Conservation (phyloP, 2,113 vertebrate species). For the Xyrauchen texanus region DNA sequence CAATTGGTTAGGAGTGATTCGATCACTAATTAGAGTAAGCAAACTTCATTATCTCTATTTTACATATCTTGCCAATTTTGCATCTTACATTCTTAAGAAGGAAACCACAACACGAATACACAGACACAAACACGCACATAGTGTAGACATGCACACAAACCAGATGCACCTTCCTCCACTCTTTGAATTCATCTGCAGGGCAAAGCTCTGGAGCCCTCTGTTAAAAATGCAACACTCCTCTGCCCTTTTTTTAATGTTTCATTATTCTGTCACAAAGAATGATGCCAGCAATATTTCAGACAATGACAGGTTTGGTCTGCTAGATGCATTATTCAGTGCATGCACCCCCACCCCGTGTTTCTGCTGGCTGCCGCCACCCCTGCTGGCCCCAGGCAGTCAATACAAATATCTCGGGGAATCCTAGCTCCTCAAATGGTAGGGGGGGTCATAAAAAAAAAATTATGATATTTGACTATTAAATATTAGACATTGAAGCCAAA, state of each 20-base stretch:
- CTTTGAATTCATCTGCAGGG: conserved; percentile 22
- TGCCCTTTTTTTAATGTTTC: conserved; percentile 69
- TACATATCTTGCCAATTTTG: not conserved
- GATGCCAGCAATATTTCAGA: conserved; percentile 78
- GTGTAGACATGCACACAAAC: too few species aligned
- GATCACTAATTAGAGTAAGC: too few species aligned
- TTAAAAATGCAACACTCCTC: conserved; percentile 60
- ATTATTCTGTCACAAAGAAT: conserved; percentile 80
- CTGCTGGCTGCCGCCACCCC: conserved; percentile 2
- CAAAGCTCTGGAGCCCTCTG: conserved; percentile 19
- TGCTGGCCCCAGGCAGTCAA: conserved; percentile 65
- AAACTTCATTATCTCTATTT: not conserved
- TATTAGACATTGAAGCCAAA: conserved; percentile 44
- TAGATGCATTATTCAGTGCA: conserved; percentile 78
- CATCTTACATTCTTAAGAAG: not conserved
- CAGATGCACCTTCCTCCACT: not conserved
- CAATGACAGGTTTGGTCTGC: conserved; percentile 74
- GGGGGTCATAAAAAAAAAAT: conserved; percentile 42
- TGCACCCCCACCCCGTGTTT: conserved; percentile 54
- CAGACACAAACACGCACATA: conserved; percentile 12
- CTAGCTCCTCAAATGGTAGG: conserved; percentile 50
- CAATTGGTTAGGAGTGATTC: too few species aligned
- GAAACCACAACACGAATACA: not conserved
- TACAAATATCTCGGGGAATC: conserved; percentile 69
- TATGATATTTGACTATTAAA: conserved; percentile 67